Evolutionary conservation across 2,113 vertebrate species (phyloP).

Genomic region (Gymnogyps californianus): DNA sequence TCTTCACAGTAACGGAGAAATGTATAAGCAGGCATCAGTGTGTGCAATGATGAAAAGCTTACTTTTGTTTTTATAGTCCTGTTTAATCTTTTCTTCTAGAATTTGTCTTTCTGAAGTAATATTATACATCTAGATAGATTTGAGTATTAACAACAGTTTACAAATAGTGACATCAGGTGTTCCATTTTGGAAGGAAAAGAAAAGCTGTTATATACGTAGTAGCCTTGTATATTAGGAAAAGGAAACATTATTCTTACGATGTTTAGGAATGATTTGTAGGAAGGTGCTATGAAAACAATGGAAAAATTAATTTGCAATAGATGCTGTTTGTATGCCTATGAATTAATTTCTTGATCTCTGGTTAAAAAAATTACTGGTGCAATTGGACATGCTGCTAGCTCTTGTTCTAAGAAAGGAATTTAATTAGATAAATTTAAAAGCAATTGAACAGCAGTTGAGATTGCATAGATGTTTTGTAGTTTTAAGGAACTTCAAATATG

Average conservation of each 20-base stretch:
- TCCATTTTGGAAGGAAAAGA: conserved; percentile 1
- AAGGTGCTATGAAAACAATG: neutral
- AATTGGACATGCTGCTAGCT: neutral
- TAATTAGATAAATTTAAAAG: neutral
- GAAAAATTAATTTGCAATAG: neutral
- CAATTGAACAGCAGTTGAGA: neutral
- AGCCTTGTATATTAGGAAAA: neutral
- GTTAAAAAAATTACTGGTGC: neutral
- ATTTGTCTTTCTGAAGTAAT: conserved; percentile 47
- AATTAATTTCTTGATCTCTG: neutral
- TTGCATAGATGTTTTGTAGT: neutral
- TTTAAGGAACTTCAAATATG: neutral
- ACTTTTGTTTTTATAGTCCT: conserved; percentile 40
- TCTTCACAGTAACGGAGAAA: conserved; percentile 35
- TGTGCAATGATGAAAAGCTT: conserved; percentile 19
- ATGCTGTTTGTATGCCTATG: neutral
- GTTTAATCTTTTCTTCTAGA: conserved; percentile 20
- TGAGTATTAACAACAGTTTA: neutral
- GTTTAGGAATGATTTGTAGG: neutral
- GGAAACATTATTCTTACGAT: neutral
- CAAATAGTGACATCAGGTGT: neutral
- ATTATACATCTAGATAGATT: conserved; percentile 30
- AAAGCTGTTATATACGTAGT: neutral
- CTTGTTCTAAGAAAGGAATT: neutral
- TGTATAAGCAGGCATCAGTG: neutral